Conservation (phyloP, 2,888 invertebrate species). For the Drosophila diplacantha region DNA sequence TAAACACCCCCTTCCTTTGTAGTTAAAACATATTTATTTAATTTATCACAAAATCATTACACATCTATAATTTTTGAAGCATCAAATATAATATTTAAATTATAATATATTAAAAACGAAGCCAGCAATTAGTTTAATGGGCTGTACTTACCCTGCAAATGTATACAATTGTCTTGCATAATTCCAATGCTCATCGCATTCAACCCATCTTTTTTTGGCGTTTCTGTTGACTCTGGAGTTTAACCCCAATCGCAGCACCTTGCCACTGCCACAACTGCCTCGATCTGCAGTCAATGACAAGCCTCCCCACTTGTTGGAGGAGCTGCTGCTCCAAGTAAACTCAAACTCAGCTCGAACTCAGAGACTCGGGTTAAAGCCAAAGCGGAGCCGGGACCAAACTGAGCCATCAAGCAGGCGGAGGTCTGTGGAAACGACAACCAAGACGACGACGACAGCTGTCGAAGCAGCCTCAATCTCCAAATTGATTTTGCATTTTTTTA, state of each 20-base stretch:
- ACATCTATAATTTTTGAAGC: too few species aligned
- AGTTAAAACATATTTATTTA: too few species aligned
- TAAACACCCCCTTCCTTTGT: too few species aligned
- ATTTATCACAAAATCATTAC: too few species aligned
- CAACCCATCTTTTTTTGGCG: slow-evolving; percentile 6
- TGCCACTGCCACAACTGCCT: slow-evolving; percentile 29
- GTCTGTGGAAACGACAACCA: slow-evolving; percentile 2
- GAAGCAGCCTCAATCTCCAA: slow-evolving; percentile 39
- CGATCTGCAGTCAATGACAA: slow-evolving; percentile 30
- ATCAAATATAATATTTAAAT: not conserved
- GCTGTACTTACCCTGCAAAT: slow-evolving; percentile 7
- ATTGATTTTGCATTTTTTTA: slow-evolving; percentile 42
- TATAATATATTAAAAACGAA: not conserved
- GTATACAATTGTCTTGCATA: slow-evolving; percentile 23
- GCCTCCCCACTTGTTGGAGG: slow-evolving; percentile 26
- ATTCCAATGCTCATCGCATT: not conserved
- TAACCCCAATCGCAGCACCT: slow-evolving; percentile 40
- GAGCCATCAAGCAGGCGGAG: slow-evolving; percentile 22
- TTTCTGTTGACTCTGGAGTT: slow-evolving; percentile 24
- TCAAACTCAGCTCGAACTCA: slow-evolving; percentile 18
- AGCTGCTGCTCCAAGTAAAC: slow-evolving; percentile 22
- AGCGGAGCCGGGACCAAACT: slow-evolving; percentile 14
- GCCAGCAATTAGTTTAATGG: slow-evolving; percentile 2
- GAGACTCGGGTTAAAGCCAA: slow-evolving; percentile 1
- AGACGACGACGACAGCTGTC: slow-evolving; percentile 33